A percentile compares a stretch with the other conserved stretches of the same genome.
Conservation (phyloP, 30 jellyfish, hydroid and myxozoan species). For the Hydra vulgaris region DNA sequence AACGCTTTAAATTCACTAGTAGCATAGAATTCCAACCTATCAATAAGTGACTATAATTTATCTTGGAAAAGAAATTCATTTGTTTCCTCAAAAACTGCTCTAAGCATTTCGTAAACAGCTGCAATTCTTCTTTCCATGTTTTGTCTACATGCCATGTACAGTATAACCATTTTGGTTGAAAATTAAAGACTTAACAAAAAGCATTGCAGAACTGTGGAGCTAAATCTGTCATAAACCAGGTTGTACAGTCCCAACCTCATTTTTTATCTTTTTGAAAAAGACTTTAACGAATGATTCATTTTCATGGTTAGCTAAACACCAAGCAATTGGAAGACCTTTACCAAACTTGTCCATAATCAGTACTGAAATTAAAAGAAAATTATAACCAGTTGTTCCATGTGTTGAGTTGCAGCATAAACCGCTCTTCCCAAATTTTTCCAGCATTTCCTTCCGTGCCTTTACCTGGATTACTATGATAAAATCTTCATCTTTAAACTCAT, state of each 20-base stretch:
- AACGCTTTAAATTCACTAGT: no score
- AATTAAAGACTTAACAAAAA: constrained; percentile 24
- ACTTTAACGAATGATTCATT: neutral
- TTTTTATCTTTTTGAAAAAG: constrained; percentile 16
- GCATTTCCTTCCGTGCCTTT: constrained; percentile 6
- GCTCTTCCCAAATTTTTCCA: constrained; percentile 15
- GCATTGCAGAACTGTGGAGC: constrained; percentile 41
- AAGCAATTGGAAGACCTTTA: constrained; percentile 34
- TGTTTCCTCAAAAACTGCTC: no score
- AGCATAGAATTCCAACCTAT: no score
- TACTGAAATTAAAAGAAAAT: constrained; percentile 25
- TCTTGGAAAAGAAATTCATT: no score
- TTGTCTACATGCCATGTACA: constrained; percentile 66
- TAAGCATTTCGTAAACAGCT: no score
- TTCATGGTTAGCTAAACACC: constrained; percentile 40
- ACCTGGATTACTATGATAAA: constrained; percentile 38
- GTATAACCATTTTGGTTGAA: constrained; percentile 24
- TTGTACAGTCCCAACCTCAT: constrained; percentile 15
- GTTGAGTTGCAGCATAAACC: constrained; percentile 41
- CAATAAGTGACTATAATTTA: no score
- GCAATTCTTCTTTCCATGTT: constrained; percentile 37
- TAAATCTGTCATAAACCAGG: constrained; percentile 47
- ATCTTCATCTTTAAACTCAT: constrained; percentile 12
- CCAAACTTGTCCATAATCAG: constrained; percentile 40
- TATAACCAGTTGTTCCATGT: constrained; percentile 40